Conservation (phyloP, 1,140 invertebrate genomes). For the Papilio aristodemus region DNA sequence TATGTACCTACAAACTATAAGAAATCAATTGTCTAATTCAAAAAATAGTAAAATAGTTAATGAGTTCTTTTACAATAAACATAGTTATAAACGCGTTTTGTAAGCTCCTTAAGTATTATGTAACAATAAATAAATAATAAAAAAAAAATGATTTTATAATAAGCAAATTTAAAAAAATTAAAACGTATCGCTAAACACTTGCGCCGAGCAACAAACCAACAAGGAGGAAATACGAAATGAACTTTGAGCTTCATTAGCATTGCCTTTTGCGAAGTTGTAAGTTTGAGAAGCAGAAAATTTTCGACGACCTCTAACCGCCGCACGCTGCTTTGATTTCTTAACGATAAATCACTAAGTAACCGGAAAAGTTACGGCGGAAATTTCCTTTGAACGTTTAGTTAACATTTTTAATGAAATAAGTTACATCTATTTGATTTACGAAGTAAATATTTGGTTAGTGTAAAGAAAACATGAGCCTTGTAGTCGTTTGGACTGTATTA, state of each 20-base stretch:
- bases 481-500: too few relatives aligned
- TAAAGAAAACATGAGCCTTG: too few relatives aligned
- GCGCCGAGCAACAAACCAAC: background rate
- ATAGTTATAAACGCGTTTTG: too few relatives aligned
- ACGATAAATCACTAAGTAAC: slow-evolving; percentile 53
- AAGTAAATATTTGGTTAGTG: background rate
- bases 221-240: background rate
- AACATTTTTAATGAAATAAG: slow-evolving; percentile 39
- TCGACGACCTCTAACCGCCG: slow-evolving; percentile 33
- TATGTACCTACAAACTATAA: too few relatives aligned
- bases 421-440: background rate
- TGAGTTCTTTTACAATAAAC: too few relatives aligned
- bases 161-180: too few relatives aligned
- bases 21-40: too few relatives aligned
- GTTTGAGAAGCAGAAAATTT: slow-evolving; percentile 46
- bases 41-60: too few relatives aligned
- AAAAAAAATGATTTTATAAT: too few relatives aligned
- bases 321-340: slow-evolving; percentile 48
- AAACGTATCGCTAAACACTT: background rate
- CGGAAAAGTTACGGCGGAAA: slow-evolving; percentile 44
- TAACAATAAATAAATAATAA: too few relatives aligned
- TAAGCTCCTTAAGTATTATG: too few relatives aligned
- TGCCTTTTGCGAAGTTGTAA: slow-evolving; percentile 48
- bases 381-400: slow-evolving; percentile 42
- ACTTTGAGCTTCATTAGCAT: slow-evolving; percentile 47